Percentiles rank a stretch among this genome's conserved stretches.
These are phyloP conservation scores for Stenotaenia linearis DNA, from an alignment of 2,888 invertebrate genomes.

Conservation along the genomic window DNA sequence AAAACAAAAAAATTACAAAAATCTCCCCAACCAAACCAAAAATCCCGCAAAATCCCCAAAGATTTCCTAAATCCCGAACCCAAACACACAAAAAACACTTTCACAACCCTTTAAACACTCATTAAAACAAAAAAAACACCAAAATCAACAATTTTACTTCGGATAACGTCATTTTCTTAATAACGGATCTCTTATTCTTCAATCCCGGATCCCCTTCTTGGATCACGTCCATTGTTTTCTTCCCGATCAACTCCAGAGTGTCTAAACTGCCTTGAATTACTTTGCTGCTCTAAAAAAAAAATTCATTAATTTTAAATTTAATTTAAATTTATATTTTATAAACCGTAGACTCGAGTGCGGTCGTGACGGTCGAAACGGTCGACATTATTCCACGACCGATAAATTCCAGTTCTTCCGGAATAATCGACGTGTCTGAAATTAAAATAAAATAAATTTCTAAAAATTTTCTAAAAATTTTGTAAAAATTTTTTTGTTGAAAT, in stretches of 20 bases:
- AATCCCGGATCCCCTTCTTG: constrained; percentile 88
- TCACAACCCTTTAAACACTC: no score
- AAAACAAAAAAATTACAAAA: no score
- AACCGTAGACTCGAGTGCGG: constrained; percentile 58
- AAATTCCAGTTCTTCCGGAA: not conserved
- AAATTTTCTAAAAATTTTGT: no score
- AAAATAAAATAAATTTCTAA: not conserved
- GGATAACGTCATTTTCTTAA: constrained; percentile 43
- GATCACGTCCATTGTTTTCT: constrained; percentile 87
- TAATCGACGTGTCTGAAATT: not conserved
- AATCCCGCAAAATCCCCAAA: no score
- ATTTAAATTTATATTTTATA: not conserved
- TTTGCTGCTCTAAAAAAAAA: constrained; percentile 44
- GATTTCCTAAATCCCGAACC: no score
- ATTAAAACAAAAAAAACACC: no score
- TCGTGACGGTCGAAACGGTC: constrained; percentile 56
- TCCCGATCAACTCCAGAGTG: constrained; percentile 86
- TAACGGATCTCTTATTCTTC: constrained; percentile 66
- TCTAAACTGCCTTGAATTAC: constrained; percentile 75
- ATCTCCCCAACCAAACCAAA: no score
- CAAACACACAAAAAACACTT: no score
- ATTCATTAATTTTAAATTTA: constrained; percentile 26
- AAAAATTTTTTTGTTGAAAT: no score
- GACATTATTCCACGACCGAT: constrained; percentile 59
- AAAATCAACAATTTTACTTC: constrained; percentile 27